Evolutionary conservation across 2,113 vertebrate species (phyloP), one percentile per base, ranked within the genome.

Genomic region (Cairina moschata): DNA sequence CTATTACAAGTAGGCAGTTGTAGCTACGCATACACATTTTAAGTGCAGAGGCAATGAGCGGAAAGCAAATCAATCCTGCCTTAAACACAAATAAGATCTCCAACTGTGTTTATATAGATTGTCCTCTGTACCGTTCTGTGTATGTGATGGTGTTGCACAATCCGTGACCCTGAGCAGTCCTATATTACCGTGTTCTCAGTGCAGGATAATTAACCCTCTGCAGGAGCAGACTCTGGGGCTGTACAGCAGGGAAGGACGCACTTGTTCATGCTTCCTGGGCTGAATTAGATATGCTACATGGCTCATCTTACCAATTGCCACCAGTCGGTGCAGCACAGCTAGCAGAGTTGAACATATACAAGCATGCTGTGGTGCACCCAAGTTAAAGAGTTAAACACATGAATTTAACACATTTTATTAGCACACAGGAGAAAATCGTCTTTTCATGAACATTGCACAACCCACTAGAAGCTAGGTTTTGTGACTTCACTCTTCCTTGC

Each of bases 61-160:
- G 69, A 84, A 88, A 75, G 40, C 62, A 79, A 72, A 87, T 95
- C 86, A 87, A 44, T 93, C 34, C 52, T 73, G 73, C 38, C 83
- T 93, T 60, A 86, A 83, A 25, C 26, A 42, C 80, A 78, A 83
- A 34, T 63, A 77, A 95, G 60, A 86, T 90, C 73, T 91, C 94
- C 93, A 89, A 5, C 93, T 84, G 89, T 72, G 74, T 60, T 72
- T 36, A 8, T 78, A 95, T 15, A 73, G 86, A 92, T 69, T 58
- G 71, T 82, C n/a, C 86, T 76, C 77, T 76, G 54, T 60, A 69
- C 18, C 6, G 29, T 34, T 52, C 68, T 68, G 44, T 3, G 11
- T n/a, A 82, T 0, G 17, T 48, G 91, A 78, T 86, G 68, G 42
- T 83, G 86, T 88, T 92, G 54, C 81, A 88, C 77, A 82, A 56